Conservation (phyloP, 2,888 invertebrate genomes). For the Amblyteles armatorius region DNA sequence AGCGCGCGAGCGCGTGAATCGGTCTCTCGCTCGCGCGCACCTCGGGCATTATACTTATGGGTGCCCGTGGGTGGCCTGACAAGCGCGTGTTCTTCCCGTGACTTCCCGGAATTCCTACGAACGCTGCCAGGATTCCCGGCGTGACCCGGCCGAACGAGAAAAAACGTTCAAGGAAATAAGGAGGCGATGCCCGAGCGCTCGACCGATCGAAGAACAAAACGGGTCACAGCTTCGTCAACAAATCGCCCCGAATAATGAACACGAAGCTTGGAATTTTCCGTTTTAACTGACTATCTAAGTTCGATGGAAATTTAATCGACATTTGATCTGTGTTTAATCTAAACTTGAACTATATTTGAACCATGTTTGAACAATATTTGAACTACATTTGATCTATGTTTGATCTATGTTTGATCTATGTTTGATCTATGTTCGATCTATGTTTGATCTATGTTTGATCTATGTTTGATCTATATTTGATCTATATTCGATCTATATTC, state of each 20-base stretch:
- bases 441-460: too few species aligned
- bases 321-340: too few species aligned
- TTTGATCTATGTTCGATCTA: too few species aligned
- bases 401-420: too few species aligned
- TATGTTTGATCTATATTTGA: too few species aligned
- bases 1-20: constrained; percentile 31
- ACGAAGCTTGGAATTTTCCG: background rate
- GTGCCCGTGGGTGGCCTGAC: constrained; percentile 83
- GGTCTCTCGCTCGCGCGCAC: constrained; percentile 71
- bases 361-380: too few species aligned
- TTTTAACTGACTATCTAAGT: too few species aligned
- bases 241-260: too few species aligned
- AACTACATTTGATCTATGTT: too few species aligned
- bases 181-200: background rate
- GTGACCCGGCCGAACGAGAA: constrained; percentile 50
- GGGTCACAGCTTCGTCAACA: too few species aligned
- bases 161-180: background rate
- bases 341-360: too few species aligned
- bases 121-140: constrained; percentile 53
- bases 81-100: constrained; percentile 73
- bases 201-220: background rate
- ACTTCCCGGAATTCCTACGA: constrained; percentile 79
- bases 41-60: constrained; percentile 82
- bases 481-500: too few species aligned
- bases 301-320: background rate